Evolutionary conservation across 2,888 invertebrate genomes (phyloP).

Genomic region (Proisotoma minuta): DNA sequence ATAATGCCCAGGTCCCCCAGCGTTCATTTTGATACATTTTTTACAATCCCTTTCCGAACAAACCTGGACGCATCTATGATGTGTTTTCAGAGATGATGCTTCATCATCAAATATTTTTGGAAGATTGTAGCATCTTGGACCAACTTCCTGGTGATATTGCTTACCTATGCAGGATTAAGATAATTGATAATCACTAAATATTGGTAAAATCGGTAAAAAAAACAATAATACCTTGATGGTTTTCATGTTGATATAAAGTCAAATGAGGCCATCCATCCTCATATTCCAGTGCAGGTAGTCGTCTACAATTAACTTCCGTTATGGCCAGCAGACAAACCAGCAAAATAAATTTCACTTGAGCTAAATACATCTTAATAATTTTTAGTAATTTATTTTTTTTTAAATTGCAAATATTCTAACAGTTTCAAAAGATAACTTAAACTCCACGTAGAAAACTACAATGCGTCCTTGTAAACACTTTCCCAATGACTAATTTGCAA

Average conservation of each 20-base stretch:
- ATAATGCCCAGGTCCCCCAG: constrained; percentile 40
- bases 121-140: constrained; percentile 40
- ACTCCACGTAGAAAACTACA: too few relatives aligned
- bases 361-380: too few relatives aligned
- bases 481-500: too few relatives aligned
- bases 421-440: too few relatives aligned
- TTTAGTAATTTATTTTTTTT: neutral
- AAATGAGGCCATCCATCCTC: constrained; percentile 28
- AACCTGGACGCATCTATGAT: constrained; percentile 33
- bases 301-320: too few relatives aligned
- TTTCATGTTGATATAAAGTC: constrained; percentile 27
- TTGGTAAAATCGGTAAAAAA: neutral
- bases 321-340: too few relatives aligned
- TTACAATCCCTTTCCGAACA: constrained; percentile 36
- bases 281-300: too few relatives aligned
- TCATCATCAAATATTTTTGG: constrained; percentile 36
- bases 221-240: constrained; percentile 28
- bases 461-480: too few relatives aligned
- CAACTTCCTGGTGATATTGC: constrained; percentile 37
- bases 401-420: neutral
- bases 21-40: constrained; percentile 33
- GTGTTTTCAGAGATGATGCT: constrained; percentile 39
- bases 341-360: too few relatives aligned
- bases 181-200: neutral
- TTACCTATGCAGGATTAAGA: constrained; percentile 17